Evolutionary conservation across 1,140 invertebrate species (phyloP).

Genomic region (Philopotamus ludificatus): DNA sequence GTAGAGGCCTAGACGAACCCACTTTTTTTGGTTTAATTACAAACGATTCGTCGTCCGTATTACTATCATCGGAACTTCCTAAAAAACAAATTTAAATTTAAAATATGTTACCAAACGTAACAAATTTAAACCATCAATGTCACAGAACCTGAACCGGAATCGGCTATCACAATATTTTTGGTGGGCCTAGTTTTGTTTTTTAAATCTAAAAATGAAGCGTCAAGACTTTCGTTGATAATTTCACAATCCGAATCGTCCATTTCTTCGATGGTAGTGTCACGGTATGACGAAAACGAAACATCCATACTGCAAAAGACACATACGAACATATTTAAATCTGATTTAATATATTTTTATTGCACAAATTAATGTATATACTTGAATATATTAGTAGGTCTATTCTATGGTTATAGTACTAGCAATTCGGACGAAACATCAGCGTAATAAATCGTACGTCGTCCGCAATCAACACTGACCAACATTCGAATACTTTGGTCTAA

Average conservation of each 20-base stretch:
- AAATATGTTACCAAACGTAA: not conserved
- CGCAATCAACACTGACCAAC: no score
- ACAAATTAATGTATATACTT: no score
- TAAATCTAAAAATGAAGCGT: slow-evolving; percentile 14
- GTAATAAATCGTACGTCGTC: no score
- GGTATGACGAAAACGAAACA: slow-evolving; percentile 23
- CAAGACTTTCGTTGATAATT: slow-evolving; percentile 19
- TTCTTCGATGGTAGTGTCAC: not conserved
- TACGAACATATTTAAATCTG: no score
- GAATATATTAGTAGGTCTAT: no score
- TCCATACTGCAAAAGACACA: slow-evolving; percentile 25
- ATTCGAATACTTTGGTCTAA: no score
- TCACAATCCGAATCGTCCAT: slow-evolving; percentile 8
- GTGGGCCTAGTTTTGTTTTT: not conserved
- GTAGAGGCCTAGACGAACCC: not conserved
- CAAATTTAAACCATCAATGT: not conserved
- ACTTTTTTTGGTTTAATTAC: slow-evolving; percentile 8
- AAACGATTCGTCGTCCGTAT: not conserved
- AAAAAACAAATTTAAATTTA: not conserved
- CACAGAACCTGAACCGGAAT: slow-evolving; percentile 16
- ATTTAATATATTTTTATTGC: no score
- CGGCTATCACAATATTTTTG: slow-evolving; percentile 13
- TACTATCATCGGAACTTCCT: not conserved
- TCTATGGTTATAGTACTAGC: no score
- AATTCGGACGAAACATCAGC: no score